Evolutionary conservation across 2,888 invertebrate species (phyloP).

Genomic region (Dorcus parallelipipedus): DNA sequence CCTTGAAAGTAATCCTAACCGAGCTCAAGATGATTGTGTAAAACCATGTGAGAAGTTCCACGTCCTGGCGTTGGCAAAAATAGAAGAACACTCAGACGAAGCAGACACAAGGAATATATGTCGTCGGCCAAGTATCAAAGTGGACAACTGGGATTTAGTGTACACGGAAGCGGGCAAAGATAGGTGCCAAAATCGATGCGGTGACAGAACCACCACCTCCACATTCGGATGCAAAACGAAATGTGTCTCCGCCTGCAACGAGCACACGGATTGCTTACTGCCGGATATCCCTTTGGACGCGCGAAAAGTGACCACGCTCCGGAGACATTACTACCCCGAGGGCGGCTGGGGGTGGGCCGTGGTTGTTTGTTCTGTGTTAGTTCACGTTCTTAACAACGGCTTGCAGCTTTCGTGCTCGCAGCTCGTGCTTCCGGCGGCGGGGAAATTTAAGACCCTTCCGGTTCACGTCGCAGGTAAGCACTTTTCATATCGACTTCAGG

Average conservation of each 20-base stretch:
- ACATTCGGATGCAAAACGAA: conserved; percentile 17
- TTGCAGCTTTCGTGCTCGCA: conserved; percentile 66
- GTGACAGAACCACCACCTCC: conserved; percentile 7
- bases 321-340: conserved; percentile 79
- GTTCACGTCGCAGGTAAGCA: conserved; percentile 65
- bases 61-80: conserved; percentile 41
- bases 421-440: conserved; percentile 57
- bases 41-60: conserved; percentile 37
- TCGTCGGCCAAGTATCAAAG: conserved; percentile 40
- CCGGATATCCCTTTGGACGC: conserved; percentile 45
- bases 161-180: conserved; percentile 34
- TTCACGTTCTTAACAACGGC: conserved; percentile 72
- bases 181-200: conserved; percentile 9
- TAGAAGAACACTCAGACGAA: conserved; percentile 33
- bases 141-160: conserved; percentile 46
- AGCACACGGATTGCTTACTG: conserved; percentile 29
- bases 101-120: conserved; percentile 20
- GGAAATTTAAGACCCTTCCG: conserved; percentile 59
- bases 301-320: conserved; percentile 47
- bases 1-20: background rate
- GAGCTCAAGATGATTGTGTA: background rate
- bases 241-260: conserved; percentile 23
- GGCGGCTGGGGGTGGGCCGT: conserved; percentile 87
- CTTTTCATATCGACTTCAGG: background rate
- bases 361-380: conserved; percentile 67